Evolutionary conservation across 2,797 vertebrate species (phyloP).

Genomic region (Columba guinea): DNA sequence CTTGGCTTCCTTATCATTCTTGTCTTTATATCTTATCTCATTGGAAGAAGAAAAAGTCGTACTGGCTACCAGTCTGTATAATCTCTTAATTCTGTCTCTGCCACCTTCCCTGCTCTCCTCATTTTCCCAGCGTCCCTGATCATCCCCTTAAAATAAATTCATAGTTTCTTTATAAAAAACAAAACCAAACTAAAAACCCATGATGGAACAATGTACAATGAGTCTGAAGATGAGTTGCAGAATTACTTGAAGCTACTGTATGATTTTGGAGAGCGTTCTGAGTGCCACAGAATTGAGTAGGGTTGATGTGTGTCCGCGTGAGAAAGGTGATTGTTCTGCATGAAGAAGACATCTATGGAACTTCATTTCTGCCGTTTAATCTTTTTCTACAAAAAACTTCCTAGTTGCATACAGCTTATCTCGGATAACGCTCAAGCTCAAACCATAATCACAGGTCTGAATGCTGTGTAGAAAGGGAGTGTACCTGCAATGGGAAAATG

Average conservation of each 20-base stretch:
- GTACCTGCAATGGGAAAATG: background rate
- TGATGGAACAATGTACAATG: background rate
- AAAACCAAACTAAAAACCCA: background rate
- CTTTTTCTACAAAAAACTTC: conserved; percentile 26
- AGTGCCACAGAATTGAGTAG: background rate
- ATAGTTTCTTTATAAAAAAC: conserved; percentile 9
- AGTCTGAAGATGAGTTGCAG: background rate
- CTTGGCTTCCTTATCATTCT: conserved; percentile 97
- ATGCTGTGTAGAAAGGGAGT: background rate
- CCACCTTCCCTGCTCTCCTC: background rate
- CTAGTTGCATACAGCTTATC: background rate
- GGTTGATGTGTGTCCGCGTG: background rate
- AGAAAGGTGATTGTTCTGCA: conserved; percentile 18
- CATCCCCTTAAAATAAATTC: background rate
- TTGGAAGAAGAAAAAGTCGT: conserved; percentile 95
- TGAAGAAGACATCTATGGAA: conserved; percentile 4
- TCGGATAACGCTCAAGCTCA: background rate
- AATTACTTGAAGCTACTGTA: conserved; percentile 20
- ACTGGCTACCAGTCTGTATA: conserved; percentile 97
- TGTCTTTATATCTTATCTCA: conserved; percentile 95
- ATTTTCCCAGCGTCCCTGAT: background rate
- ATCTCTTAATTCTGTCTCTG: conserved; percentile 42
- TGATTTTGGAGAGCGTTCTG: conserved; percentile 36
- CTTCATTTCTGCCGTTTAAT: background rate
- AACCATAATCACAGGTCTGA: background rate